These are phyloP conservation scores for Podotricha telesiphe DNA, from an alignment of 2,888 invertebrate species.

Conservation along the genomic window DNA sequence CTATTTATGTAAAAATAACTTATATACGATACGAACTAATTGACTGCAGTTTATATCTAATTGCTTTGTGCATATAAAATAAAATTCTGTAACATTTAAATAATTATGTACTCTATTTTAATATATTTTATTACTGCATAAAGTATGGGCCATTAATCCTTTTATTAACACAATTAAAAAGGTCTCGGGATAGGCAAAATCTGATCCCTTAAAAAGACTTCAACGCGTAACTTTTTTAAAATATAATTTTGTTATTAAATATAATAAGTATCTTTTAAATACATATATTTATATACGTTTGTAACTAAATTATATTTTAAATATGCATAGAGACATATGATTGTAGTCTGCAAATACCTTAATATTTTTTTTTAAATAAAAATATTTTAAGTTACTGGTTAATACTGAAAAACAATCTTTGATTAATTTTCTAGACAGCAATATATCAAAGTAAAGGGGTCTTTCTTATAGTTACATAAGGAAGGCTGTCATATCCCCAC, in stretches of 20 bases:
- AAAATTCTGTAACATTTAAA: not conserved
- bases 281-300: not conserved
- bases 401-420: not conserved
- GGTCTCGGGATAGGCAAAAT: slow-evolving; percentile 27
- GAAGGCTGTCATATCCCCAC: slow-evolving; percentile 54
- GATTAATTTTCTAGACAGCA: not conserved
- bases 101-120: not conserved
- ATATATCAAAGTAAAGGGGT: slow-evolving; percentile 49
- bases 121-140: not conserved
- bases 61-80: not conserved
- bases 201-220: slow-evolving; percentile 69
- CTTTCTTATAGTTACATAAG: slow-evolving; percentile 50
- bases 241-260: not conserved
- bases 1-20: not conserved
- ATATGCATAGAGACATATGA: not conserved
- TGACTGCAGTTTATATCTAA: not conserved
- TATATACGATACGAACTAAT: not conserved
- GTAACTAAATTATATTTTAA: not conserved
- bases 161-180: not conserved
- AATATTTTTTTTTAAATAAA: not conserved
- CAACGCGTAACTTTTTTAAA: slow-evolving; percentile 64
- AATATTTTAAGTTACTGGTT: not conserved
- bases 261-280: not conserved
- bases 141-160: not conserved
- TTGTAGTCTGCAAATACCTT: not conserved